Evolutionary conservation across 2,888 invertebrate species (phyloP), one percentile per base, ranked within the genome.

Genomic region (Protula sp.): DNA sequence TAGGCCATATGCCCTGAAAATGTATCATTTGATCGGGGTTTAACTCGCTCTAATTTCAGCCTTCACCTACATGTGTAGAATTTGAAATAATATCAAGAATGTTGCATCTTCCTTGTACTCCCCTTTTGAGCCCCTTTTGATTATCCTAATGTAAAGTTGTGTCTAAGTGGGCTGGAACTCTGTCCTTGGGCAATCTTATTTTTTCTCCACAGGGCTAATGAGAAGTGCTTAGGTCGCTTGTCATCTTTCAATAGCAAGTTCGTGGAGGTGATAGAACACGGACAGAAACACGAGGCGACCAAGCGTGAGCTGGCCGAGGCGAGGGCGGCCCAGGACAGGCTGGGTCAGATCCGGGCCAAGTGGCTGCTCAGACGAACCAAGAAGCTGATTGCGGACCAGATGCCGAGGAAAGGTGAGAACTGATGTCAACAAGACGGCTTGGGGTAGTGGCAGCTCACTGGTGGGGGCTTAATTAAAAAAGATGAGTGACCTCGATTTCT

Each of bases 361-460:
- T 73, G 75, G 70, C 70, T 78, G 70, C 54, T 78, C n/a, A 66
- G 78, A 57, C 66, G 78, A 68, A 72, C 75, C 14, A 78, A 78
- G 60, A 65, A 67, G 50, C 48, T 78, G 28, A 75, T 78, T 50
- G 64, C 74, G 31, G 74, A 76, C 48, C 76, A 78, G 64, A 68
- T 78, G 14, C 78, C 78, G 3, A 66, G 63, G 47, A 78, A 78
- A 72, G 74, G 77, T 76, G 56, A 54, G 59, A 19, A n/a, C n/a
- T n/a, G n/a, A n/a, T n/a, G n/a, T n/a, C n/a, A n/a, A n/a, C n/a
- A 50, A n/a, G n/a, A n/a, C n/a, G n/a, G n/a, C n/a, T n/a, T n/a
- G n/a, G n/a, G n/a, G n/a, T n/a, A n/a, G n/a, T n/a, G n/a, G 50
- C 19, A 26, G 50, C 19, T 50, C 24, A 50, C 26, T 27, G 24